Evolutionary conservation across 2,888 invertebrate genomes (phyloP), one percentile per base, ranked within the genome.

Genomic region (Theretra japonica): DNA sequence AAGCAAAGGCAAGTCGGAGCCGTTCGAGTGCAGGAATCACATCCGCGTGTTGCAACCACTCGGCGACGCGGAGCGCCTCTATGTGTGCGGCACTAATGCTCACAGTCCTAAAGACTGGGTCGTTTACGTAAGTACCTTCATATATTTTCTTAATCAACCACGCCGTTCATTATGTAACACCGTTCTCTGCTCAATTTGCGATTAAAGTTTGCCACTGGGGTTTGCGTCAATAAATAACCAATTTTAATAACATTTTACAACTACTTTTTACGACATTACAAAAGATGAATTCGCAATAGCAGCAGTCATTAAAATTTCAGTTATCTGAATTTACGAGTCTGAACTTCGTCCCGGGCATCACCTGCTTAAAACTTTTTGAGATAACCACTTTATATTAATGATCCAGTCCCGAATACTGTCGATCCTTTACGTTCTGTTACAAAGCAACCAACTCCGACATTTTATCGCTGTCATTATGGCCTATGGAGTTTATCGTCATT

Each of bases 81-180:
- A 96, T 80, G 94, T 96, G 75, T 96, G 96, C 82, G 96, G 96
- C 53, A 96, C 96, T 62, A 96, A 96, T 83, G 96, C 96, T 58
- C 96, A 96, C 86, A 95, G 95, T 80, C 96, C 96, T 17, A 95
- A 95, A 85, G 96, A 96, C 83, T 95, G 95, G 95, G 95, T 96
- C 73, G 94, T 96, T 69, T 95, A 96, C 86, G 95, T 96, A 83
- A 95, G 95, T 72, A 53, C 50, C 15, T 48, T 48, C 68, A 41
- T 25, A 50, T 28, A 11, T 21, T 25, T 68, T 57, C 68, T 33
- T 21, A 69, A 69, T 69, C 30, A 56, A 69, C 28, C 8, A n/a
- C 28, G 48, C 25, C 53, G 17, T 69, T 11, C n/a, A 28, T 56
- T 50, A 15, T 68, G 17, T 56, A 68, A 53, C 7, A 53, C 50